Evolutionary conservation across 2,113 vertebrate genomes (phyloP).

Genomic region (Rhipidura dahli): DNA sequence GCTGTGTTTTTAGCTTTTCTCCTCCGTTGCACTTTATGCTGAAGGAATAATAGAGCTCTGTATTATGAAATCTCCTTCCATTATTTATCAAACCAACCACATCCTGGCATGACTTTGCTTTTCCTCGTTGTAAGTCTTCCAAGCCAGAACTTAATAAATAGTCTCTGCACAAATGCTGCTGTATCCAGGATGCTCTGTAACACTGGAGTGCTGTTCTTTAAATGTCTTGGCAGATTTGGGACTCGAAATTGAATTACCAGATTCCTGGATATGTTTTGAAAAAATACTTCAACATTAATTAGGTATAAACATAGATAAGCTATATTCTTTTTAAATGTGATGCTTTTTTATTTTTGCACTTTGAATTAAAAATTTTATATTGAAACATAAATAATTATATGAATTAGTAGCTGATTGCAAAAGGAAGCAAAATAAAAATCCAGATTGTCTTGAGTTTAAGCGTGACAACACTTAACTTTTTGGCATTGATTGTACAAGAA

Average conservation of each 20-base stretch:
- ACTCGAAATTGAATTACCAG: not conserved
- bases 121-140: not conserved
- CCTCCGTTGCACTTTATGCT: not conserved
- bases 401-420: not conserved
- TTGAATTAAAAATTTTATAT: not conserved
- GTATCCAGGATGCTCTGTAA: not conserved
- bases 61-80: not conserved
- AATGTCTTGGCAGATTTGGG: not conserved
- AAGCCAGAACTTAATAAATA: not conserved
- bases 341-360: not conserved
- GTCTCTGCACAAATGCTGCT: not conserved
- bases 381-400: not conserved
- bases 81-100: conserved; percentile 14
- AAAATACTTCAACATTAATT: not conserved
- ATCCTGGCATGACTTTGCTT: conserved; percentile 25
- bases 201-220: not conserved
- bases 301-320: not conserved
- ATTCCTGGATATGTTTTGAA: not conserved
- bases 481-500: not conserved
- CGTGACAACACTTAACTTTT: not conserved
- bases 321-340: not conserved
- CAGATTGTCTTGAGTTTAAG: not conserved
- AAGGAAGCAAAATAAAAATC: not conserved
- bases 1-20: not conserved
- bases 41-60: not conserved